phyloP scores from a whole-genome alignment of 2,888 invertebrate species.

The Selenia dentaria region DNA sequence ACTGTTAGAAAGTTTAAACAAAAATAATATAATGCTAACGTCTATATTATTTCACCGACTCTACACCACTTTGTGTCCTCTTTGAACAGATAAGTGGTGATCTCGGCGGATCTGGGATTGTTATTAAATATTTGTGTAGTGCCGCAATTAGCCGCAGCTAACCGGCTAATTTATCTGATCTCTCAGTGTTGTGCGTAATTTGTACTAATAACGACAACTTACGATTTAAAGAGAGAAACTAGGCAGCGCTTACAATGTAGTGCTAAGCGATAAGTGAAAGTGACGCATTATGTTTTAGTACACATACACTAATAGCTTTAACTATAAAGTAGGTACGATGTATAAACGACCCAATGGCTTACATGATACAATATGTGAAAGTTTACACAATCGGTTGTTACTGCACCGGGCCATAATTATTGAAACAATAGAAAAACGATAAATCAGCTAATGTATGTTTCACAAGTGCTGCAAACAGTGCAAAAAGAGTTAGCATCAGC shows the following conservation, averaged over 20 bases:
- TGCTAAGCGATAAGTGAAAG: slow-evolving; percentile 3
- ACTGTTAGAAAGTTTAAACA: too few relatives aligned
- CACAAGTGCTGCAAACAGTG: neutral
- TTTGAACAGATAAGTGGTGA: slow-evolving; percentile 80
- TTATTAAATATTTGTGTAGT: slow-evolving; percentile 85
- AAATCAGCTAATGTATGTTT: slow-evolving; percentile 1
- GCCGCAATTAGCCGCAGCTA: slow-evolving; percentile 79
- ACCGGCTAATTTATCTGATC: slow-evolving; percentile 73
- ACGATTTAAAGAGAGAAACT: slow-evolving; percentile 4
- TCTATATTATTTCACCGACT: too few relatives aligned
- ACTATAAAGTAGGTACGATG: too few relatives aligned
- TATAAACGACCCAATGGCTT: too few relatives aligned
- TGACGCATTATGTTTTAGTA: neutral
- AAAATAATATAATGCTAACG: too few relatives aligned
- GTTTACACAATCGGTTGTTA: too few relatives aligned
- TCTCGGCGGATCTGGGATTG: slow-evolving; percentile 78
- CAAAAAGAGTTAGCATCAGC: slow-evolving; percentile 10
- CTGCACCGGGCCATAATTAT: too few relatives aligned
- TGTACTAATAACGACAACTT: slow-evolving; percentile 31
- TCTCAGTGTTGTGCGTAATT: slow-evolving; percentile 30
- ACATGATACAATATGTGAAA: too few relatives aligned
- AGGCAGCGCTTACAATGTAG: slow-evolving; percentile 1
- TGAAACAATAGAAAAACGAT: too few relatives aligned
- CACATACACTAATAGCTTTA: too few relatives aligned
- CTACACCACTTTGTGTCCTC: slow-evolving; percentile 43